Conservation (phyloP, 2,888 invertebrate genomes). For the Phengaris arion region DNA sequence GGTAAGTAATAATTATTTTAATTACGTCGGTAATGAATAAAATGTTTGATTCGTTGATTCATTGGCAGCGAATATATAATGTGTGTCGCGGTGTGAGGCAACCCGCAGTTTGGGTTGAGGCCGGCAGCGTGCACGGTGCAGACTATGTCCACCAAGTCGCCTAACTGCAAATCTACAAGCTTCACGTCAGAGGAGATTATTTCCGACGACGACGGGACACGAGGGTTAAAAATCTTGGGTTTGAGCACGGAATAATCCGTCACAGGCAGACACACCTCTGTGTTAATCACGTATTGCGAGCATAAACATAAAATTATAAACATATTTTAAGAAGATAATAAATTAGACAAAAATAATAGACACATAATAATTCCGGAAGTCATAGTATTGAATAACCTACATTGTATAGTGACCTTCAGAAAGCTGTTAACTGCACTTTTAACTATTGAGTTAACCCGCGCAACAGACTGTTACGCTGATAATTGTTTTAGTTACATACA, state of each 20-base stretch:
- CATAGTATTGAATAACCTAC: background rate
- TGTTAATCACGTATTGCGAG: no score
- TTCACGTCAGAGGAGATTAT: no score
- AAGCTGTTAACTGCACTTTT: background rate
- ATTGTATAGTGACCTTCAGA: background rate
- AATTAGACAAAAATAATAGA: background rate
- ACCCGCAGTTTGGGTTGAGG: background rate
- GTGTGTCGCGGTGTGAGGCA: constrained; percentile 2
- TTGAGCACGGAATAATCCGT: no score
- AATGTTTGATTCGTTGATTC: background rate
- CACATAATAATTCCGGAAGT: background rate
- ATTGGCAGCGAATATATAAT: background rate
- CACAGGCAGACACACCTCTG: no score
- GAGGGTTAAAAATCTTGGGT: no score
- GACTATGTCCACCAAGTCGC: no score
- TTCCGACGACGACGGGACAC: no score
- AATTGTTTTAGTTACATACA: constrained; percentile 14
- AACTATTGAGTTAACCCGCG: background rate
- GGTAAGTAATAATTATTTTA: constrained; percentile 10
- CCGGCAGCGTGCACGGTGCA: no score
- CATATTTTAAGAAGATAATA: background rate
- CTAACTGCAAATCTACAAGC: no score
- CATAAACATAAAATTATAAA: no score
- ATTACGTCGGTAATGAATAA: background rate
- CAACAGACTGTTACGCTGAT: background rate